phyloP scores from a whole-genome alignment of 2,888 invertebrate species.

The Nomada ferruginata region DNA sequence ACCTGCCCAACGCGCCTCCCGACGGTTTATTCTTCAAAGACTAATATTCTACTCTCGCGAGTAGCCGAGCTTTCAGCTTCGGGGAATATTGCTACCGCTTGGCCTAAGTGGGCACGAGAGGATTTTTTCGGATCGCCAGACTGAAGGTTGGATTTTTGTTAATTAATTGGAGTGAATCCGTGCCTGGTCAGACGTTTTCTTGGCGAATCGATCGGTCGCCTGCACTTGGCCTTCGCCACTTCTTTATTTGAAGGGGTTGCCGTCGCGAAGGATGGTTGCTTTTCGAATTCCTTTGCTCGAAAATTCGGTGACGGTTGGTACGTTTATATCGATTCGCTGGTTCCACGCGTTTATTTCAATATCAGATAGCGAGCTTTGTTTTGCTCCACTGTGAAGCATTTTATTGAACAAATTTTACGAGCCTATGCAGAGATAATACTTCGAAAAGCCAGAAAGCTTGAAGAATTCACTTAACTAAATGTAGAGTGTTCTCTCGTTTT shows the following conservation, averaged over 20 bases:
- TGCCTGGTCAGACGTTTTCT: background rate
- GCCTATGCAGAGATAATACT: background rate
- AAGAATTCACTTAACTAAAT: no score
- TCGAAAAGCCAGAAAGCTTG: no score
- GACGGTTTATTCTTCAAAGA: constrained; percentile 55
- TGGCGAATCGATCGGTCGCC: background rate
- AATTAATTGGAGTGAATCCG: constrained; percentile 40
- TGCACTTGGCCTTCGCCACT: constrained; percentile 11
- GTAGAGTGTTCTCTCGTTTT: no score
- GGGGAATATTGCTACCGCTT: constrained; percentile 52
- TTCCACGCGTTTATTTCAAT: background rate
- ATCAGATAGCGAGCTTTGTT: background rate
- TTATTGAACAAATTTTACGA: background rate
- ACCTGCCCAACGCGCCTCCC: constrained; percentile 17
- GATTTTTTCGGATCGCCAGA: constrained; percentile 18
- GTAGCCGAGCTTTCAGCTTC: constrained; percentile 36
- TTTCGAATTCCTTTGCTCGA: background rate
- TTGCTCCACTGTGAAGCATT: no score
- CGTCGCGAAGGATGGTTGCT: background rate
- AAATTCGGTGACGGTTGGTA: background rate
- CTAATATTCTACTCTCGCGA: constrained; percentile 43
- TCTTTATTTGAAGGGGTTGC: background rate
- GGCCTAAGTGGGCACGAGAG: constrained; percentile 48
- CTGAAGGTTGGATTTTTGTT: constrained; percentile 28
- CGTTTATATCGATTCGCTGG: background rate